Conservation (phyloP, 2,888 invertebrate species). For the Nephrotoma appendiculata region DNA sequence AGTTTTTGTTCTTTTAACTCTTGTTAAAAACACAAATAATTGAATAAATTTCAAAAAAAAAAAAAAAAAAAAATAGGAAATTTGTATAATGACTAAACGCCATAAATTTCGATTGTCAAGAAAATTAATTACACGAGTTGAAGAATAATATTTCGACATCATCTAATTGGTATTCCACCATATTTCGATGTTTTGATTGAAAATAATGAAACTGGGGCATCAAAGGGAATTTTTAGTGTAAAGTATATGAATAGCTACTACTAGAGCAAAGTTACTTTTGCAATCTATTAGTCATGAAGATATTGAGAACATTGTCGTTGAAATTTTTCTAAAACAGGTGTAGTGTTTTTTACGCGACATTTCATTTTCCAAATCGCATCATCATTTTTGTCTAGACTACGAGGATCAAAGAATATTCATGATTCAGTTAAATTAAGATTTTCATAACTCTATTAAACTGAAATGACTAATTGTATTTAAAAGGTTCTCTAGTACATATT, state of each 20-base stretch:
- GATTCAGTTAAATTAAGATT: too few species aligned
- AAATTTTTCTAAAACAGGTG: neutral
- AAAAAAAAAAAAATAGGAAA: neutral
- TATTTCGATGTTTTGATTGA: neutral
- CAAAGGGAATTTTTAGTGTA: neutral
- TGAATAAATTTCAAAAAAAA: neutral
- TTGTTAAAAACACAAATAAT: neutral
- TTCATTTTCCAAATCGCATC: too few species aligned
- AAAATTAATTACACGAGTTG: neutral
- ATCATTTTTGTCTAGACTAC: too few species aligned
- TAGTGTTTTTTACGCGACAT: neutral
- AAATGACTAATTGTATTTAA: too few species aligned
- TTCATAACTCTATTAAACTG: too few species aligned
- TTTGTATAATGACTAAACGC: neutral
- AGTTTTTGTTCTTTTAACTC: neutral
- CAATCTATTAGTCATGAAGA: neutral
- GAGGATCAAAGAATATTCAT: too few species aligned
- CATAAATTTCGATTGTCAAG: neutral
- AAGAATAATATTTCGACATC: neutral
- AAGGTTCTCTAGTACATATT: too few species aligned
- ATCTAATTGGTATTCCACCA: neutral
- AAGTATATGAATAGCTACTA: too few species aligned
- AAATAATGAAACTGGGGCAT: neutral
- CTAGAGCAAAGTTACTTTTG: too few species aligned
- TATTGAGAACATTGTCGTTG: neutral